Conservation (phyloP, 1,140 invertebrate genomes). For the Tribolium castaneum region DNA sequence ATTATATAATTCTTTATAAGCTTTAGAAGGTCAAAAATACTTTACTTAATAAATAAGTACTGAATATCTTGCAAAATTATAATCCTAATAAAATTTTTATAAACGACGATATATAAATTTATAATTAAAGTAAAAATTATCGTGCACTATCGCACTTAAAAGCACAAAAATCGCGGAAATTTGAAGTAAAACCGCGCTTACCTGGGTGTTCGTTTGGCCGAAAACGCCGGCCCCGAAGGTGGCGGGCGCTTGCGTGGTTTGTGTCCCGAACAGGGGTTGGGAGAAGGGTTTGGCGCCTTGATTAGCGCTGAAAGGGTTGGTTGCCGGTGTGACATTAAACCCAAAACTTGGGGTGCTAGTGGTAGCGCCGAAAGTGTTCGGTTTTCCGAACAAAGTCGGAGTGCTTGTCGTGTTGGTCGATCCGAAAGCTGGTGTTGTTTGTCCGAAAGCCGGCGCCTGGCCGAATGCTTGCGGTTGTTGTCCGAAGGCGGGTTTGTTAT, state of each 20-base stretch:
- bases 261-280: constrained; percentile 66
- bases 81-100: too few species aligned
- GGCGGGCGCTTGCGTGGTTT: constrained; percentile 60
- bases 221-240: constrained; percentile 76
- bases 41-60: too few species aligned
- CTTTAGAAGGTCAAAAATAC: too few species aligned
- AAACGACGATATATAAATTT: too few species aligned
- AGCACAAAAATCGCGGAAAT: constrained; percentile 4
- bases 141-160: too few species aligned
- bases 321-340: constrained; percentile 39
- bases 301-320: constrained; percentile 53
- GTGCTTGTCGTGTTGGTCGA: constrained; percentile 57
- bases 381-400: constrained; percentile 60
- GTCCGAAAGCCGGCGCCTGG: constrained; percentile 55
- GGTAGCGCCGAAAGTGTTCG: constrained; percentile 60
- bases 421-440: constrained; percentile 63
- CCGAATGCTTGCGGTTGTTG: constrained; percentile 57
- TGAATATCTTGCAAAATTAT: too few species aligned
- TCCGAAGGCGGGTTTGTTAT: constrained; percentile 61
- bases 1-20: too few species aligned
- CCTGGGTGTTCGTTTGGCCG: constrained; percentile 73
- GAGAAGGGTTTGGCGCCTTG: constrained; percentile 61
- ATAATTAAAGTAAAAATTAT: too few species aligned
- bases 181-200: constrained; percentile 22
- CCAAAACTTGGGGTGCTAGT: constrained; percentile 45